Evolutionary conservation across 2,797 vertebrate genomes (phyloP).

Genomic region (Myripristis jacobus): DNA sequence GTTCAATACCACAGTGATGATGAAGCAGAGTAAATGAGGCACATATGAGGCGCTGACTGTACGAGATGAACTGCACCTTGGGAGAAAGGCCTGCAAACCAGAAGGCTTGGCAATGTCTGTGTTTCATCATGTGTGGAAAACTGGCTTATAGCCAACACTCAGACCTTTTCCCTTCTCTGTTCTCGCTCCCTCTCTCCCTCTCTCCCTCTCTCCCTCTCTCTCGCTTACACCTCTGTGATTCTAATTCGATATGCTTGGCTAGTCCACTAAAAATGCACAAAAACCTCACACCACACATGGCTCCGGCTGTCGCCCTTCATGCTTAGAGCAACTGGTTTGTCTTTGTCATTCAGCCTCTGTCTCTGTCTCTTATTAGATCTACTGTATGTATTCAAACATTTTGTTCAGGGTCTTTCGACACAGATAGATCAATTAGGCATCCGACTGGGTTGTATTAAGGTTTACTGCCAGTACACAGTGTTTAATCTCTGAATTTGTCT

Average conservation of each 20-base stretch:
- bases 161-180: conserved; percentile 39
- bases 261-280: conserved; percentile 52
- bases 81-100: conserved; percentile 46
- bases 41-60: conserved; percentile 27
- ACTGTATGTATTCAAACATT: neutral
- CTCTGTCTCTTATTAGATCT: conserved; percentile 37
- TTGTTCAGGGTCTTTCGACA: no score
- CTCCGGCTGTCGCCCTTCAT: conserved; percentile 52
- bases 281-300: conserved; percentile 36
- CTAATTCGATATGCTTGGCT: conserved; percentile 70
- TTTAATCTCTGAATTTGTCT: no score
- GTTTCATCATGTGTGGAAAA: conserved; percentile 66
- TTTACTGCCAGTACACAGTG: no score
- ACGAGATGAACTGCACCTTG: conserved; percentile 50
- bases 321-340: conserved; percentile 29
- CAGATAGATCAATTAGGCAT: neutral
- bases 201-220: conserved; percentile 36
- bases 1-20: conserved; percentile 10
- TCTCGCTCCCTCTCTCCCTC: conserved; percentile 30
- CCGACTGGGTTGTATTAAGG: no score
- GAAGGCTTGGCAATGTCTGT: conserved; percentile 51
- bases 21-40: conserved; percentile 14
- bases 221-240: conserved; percentile 58
- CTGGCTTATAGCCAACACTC: conserved; percentile 56
- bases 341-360: conserved; percentile 28